A percentile compares a stretch with the other conserved stretches of the same genome.
Conservation (phyloP, 2,797 vertebrate species). For the Erethizon dorsatum region DNA sequence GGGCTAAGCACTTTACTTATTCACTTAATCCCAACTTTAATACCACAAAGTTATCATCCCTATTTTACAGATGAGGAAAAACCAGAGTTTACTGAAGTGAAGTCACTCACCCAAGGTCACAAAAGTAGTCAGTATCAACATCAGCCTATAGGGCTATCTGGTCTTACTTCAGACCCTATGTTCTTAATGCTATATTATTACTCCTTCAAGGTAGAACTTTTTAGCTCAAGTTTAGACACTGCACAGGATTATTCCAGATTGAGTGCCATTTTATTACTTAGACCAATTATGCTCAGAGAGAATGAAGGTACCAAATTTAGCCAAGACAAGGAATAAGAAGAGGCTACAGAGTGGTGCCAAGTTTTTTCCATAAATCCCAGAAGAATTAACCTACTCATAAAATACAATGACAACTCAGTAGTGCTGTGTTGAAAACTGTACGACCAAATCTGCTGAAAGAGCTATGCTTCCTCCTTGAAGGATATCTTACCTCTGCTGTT, state of each 20-base stretch:
- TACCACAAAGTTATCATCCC: not conserved
- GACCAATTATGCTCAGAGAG: constrained; percentile 14
- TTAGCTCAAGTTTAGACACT: constrained; percentile 50
- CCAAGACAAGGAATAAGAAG: not conserved
- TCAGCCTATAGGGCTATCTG: not conserved
- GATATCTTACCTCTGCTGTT: not conserved
- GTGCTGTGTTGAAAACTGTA: not conserved
- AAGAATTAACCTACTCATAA: constrained; percentile 39
- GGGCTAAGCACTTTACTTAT: not conserved
- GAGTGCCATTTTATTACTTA: constrained; percentile 21
- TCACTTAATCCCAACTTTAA: not conserved
- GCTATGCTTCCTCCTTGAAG: not conserved
- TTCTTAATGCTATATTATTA: not conserved
- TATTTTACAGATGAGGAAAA: constrained; percentile 52
- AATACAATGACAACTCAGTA: not conserved
- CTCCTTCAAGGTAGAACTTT: constrained; percentile 5
- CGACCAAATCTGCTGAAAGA: constrained; percentile 11
- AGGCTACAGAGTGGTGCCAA: not conserved
- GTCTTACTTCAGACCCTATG: not conserved
- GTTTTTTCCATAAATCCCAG: not conserved
- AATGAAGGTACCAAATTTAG: constrained; percentile 19
- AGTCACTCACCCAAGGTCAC: not conserved
- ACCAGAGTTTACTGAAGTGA: not conserved
- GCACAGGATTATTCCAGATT: not conserved
- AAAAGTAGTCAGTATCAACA: not conserved